Conservation (phyloP, 2,888 invertebrate genomes). For the Nasonia oneida region DNA sequence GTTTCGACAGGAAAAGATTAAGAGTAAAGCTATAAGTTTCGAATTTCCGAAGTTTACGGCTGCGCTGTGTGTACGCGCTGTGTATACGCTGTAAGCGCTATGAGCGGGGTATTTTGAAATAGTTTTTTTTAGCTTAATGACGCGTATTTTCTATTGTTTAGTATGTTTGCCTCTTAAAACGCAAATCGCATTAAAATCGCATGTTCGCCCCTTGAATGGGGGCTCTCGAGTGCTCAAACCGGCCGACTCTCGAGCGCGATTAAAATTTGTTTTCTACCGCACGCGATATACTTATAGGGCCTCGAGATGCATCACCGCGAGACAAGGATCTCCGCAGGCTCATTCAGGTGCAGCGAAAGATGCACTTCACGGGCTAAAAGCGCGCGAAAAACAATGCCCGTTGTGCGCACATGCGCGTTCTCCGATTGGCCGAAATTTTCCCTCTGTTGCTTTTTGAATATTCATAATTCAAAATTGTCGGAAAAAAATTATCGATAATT, state of each 20-base stretch:
- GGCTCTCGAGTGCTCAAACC: too few species aligned
- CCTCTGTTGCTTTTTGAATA: background rate
- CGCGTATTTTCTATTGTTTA: too few species aligned
- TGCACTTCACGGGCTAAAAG: background rate
- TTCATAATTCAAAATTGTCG: background rate
- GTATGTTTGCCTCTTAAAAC: too few species aligned
- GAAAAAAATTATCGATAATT: background rate
- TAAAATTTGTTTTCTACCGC: conserved; percentile 5
- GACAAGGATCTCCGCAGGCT: background rate
- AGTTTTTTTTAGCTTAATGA: too few species aligned
- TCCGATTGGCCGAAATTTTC: background rate
- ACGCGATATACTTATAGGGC: background rate
- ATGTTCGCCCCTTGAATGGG: too few species aligned
- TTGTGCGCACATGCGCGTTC: background rate
- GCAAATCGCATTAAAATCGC: too few species aligned
- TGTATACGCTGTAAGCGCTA: too few species aligned
- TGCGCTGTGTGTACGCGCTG: too few species aligned
- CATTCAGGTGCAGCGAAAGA: background rate
- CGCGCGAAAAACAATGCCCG: background rate
- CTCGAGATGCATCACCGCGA: conserved; percentile 10
- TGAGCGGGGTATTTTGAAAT: too few species aligned
- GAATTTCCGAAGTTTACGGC: too few species aligned
- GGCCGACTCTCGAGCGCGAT: background rate
- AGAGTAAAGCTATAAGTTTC: background rate
- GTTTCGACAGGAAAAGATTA: background rate